Conservation (phyloP, 2,797 vertebrate species). For the Semotilus atromaculatus region DNA sequence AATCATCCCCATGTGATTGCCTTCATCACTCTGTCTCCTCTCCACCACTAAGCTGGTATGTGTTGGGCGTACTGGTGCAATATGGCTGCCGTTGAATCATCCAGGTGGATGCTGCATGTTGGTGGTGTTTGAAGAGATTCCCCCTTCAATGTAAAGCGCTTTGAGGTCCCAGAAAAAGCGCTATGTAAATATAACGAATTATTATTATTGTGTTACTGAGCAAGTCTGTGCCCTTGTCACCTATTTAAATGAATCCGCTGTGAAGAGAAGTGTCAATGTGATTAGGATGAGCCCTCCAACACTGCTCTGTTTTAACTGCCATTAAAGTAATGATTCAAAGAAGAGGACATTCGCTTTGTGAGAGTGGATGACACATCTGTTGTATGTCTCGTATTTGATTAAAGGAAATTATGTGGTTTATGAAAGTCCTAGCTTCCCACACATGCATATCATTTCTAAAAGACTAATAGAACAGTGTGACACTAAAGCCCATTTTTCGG, state of each 20-base stretch:
- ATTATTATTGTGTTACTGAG: neutral
- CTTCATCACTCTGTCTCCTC: too few species aligned
- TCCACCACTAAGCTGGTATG: too few species aligned
- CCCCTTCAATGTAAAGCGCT: too few species aligned
- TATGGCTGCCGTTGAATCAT: too few species aligned
- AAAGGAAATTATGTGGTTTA: slow-evolving; percentile 42
- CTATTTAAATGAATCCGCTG: slow-evolving; percentile 16
- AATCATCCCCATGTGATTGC: too few species aligned
- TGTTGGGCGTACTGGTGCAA: too few species aligned
- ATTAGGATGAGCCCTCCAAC: slow-evolving; percentile 29
- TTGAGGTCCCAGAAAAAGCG: too few species aligned
- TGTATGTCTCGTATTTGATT: slow-evolving; percentile 32
- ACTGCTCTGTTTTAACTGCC: slow-evolving; percentile 29
- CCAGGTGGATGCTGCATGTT: too few species aligned
- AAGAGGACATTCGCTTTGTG: slow-evolving; percentile 10
- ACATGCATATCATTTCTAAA: slow-evolving; percentile 41
- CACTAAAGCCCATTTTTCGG: neutral
- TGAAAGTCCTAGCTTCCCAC: slow-evolving; percentile 54
- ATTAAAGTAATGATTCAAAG: slow-evolving; percentile 54
- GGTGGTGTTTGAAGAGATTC: too few species aligned
- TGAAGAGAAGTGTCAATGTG: slow-evolving; percentile 24
- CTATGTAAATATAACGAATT: too few species aligned
- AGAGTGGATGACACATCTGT: slow-evolving; percentile 43
- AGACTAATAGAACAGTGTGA: slow-evolving; percentile 20
- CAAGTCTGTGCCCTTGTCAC: neutral